Evolutionary conservation across 2,888 invertebrate genomes (phyloP), one percentile per base, ranked within the genome.

Genomic region (Thera obeliscata): DNA sequence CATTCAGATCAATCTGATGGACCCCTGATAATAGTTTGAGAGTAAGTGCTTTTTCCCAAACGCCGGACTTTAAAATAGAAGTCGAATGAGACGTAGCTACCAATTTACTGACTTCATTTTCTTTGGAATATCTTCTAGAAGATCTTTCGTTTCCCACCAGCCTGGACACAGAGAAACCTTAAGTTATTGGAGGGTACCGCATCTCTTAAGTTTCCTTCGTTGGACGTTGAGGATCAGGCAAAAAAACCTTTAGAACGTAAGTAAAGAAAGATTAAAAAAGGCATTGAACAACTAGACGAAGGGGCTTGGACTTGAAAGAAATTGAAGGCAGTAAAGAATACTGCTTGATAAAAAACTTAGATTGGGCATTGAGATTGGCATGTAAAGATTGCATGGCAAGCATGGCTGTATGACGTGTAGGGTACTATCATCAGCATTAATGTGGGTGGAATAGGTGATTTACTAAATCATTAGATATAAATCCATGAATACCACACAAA

Each of bases 101-200:
- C 12, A 49, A 50, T 64, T 63, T 64, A 64, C 56, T 64, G 57
- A 57, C 50, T 56, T 64, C 52, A 64, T 61, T 61, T 57, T 66
- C 46, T 52, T 66, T 48, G 52, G 52, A 66, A 67, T 43, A 60
- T 64, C 64, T 67, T 64, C 58, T 68, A 61, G 64, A 64, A 68
- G 54, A 64, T 61, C 48, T 68, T 68, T 68, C 61, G 54, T 68
- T 68, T 68, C 61, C 49, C 68, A 57, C 68, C 64, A 68, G 68
- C 68, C 58, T 68, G 68, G 68, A 64, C 64, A 57, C 68, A 68
- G 49, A 57, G 64, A 43, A 68, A 68, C 54, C 68, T 68, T 61
- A 68, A 68, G 68, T 64, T 68, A 64, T 68, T 68, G 68, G 68
- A 68, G 43, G 64, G 68, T 68, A 68, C 68, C 8, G 64, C 68